These are phyloP conservation scores for Acanthosepion esculentum DNA, from an alignment of 2,888 invertebrate species.

Conservation along the genomic window DNA sequence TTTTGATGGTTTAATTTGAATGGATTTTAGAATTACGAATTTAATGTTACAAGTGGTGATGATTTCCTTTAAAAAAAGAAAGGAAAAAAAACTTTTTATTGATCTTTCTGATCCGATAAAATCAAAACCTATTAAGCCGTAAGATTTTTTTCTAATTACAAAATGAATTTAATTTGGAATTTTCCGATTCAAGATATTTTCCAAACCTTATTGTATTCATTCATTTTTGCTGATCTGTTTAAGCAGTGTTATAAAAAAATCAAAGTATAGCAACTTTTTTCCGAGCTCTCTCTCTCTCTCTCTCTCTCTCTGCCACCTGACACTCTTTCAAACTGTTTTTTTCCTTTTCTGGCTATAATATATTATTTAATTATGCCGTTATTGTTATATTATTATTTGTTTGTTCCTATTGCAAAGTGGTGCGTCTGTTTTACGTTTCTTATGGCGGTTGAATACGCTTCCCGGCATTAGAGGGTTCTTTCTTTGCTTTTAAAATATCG, in stretches of 20 bases:
- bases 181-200: not conserved
- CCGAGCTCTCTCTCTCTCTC: not conserved
- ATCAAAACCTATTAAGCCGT: not conserved
- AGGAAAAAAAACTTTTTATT: not conserved
- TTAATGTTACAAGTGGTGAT: not conserved
- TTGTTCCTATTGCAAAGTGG: not conserved
- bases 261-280: not conserved
- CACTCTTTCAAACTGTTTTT: not conserved
- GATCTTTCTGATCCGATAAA: constrained; percentile 12
- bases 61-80: not conserved
- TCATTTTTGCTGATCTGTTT: not conserved
- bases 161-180: constrained; percentile 18
- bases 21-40: not conserved
- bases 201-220: not conserved
- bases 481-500: not conserved
- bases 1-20: not conserved
- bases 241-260: not conserved
- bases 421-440: not conserved
- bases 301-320: not conserved
- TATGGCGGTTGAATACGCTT: not conserved
- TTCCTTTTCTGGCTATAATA: not conserved
- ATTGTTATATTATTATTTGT: not conserved
- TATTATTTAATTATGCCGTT: not conserved
- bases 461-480: not conserved
- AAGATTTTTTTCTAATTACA: not conserved